phyloP scores from a whole-genome alignment of 1,140 invertebrate genomes.

The Orchestia grillus region DNA sequence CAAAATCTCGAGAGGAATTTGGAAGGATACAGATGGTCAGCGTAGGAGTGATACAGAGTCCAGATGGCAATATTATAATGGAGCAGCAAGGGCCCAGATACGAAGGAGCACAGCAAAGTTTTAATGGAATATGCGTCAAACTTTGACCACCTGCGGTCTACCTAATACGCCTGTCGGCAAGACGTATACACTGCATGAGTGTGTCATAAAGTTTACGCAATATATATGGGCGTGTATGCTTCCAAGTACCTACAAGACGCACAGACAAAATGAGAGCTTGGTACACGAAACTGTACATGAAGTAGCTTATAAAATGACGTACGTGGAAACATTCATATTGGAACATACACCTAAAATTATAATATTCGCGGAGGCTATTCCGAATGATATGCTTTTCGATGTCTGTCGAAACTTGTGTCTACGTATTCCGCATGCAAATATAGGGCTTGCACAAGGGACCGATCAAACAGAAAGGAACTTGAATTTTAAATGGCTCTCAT shows the following conservation, averaged over 20 bases:
- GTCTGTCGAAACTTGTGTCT: constrained; percentile 10
- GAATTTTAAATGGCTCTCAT: not conserved
- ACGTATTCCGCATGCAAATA: not conserved
- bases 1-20: not conserved
- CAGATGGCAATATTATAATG: not conserved
- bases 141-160: not conserved
- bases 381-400: constrained; percentile 35
- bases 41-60: not conserved
- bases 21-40: not conserved
- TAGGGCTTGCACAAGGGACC: not conserved
- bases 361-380: constrained; percentile 9
- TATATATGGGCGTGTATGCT: not conserved
- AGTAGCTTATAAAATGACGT: not conserved
- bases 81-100: not conserved
- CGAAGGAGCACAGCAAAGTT: not conserved
- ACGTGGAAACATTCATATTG: not conserved
- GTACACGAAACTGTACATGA: not conserved
- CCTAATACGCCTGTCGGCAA: not conserved
- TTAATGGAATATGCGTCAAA: not conserved
- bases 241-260: not conserved
- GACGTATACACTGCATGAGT: not conserved
- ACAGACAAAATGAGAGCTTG: not conserved
- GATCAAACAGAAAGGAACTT: not conserved
- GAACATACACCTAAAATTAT: not conserved
- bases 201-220: not conserved